A percentile compares a stretch with the other conserved stretches of the same genome.
Evolutionary conservation across 1,140 invertebrate species (phyloP).

Genomic region (Lasioglossum baleicum): DNA sequence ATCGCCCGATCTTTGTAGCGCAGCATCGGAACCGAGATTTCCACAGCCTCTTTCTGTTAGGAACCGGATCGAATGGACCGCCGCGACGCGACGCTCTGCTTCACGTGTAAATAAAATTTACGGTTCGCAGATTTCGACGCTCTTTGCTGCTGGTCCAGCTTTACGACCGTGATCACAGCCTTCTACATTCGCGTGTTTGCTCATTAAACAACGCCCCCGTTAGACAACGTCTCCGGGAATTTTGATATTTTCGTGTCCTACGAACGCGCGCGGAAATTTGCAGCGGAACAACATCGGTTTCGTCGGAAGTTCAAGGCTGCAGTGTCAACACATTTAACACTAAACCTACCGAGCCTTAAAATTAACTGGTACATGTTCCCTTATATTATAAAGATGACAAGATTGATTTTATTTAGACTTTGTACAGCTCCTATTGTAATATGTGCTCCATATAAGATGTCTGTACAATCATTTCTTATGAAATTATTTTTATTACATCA

Average conservation of each 20-base stretch:
- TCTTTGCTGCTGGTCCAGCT: neutral
- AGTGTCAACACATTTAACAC: too few species aligned
- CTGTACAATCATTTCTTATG: too few species aligned
- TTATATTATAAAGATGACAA: too few species aligned
- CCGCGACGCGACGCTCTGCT: neutral
- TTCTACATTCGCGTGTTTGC: constrained; percentile 20
- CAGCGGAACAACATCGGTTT: neutral
- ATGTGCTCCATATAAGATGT: too few species aligned
- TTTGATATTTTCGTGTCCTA: neutral
- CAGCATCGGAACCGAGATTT: neutral
- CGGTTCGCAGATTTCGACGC: constrained; percentile 8
- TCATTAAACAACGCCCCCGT: constrained; percentile 10
- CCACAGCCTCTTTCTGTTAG: neutral
- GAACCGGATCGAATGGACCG: neutral
- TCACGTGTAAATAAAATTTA: constrained; percentile 37
- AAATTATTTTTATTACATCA: too few species aligned
- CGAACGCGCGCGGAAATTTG: neutral
- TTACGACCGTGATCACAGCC: neutral
- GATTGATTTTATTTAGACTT: too few species aligned
- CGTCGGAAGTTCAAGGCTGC: neutral
- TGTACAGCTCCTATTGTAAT: too few species aligned
- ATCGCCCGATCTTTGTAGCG: neutral
- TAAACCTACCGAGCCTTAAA: too few species aligned
- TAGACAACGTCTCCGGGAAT: neutral
- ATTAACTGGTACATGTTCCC: too few species aligned